Conservation (phyloP, 2,888 invertebrate species). For the Cetonia aurata region DNA sequence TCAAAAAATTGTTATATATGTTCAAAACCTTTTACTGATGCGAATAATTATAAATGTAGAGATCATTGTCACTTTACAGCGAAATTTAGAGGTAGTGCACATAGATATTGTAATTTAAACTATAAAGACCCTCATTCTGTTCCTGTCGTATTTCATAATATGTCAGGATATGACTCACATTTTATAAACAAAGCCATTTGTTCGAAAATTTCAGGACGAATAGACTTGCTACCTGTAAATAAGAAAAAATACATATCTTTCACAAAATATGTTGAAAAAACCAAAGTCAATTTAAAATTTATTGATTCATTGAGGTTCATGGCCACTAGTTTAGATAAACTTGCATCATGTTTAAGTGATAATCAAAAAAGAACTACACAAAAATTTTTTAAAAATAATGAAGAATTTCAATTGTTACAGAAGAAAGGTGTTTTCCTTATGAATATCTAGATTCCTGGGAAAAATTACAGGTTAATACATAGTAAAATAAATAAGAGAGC, state of each 20-base stretch:
- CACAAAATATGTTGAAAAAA: constrained; percentile 48
- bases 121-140: no score
- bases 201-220: background rate
- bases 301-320: constrained; percentile 54
- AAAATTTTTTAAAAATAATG: constrained; percentile 6
- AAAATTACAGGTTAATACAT: no score
- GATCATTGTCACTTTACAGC: no score
- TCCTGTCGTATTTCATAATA: no score
- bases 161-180: constrained; percentile 49
- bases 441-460: no score
- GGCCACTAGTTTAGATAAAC: constrained; percentile 51
- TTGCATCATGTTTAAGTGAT: constrained; percentile 49
- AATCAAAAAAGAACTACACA: constrained; percentile 10
- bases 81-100: no score
- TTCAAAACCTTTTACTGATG: no score
- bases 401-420: constrained; percentile 32
- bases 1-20: no score
- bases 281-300: constrained; percentile 48
- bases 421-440: no score
- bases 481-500: no score
- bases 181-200: constrained; percentile 44
- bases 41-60: no score
- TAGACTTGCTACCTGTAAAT: constrained; percentile 43
- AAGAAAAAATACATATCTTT: constrained; percentile 54
- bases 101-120: no score